phyloP scores from a whole-genome alignment of 2,797 vertebrate species.

The Artibeus jamaicensis region DNA sequence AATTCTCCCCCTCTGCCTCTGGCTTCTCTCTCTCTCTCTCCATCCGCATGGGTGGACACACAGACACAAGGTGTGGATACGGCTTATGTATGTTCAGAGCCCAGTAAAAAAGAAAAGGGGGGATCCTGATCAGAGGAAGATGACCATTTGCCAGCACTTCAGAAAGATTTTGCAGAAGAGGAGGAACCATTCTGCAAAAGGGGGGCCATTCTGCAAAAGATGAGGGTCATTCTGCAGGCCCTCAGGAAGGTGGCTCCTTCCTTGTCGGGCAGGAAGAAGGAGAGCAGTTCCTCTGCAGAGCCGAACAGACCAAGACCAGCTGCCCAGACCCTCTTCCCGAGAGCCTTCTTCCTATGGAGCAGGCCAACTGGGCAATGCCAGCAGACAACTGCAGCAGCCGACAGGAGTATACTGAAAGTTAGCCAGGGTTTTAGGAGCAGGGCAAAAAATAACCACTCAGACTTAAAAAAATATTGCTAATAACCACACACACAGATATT shows the following conservation, averaged over 20 bases:
- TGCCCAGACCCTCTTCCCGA: background rate
- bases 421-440: background rate
- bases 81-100: background rate
- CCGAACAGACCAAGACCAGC: background rate
- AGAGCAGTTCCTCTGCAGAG: background rate
- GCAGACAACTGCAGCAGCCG: background rate
- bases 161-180: background rate
- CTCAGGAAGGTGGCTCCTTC: background rate
- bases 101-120: background rate
- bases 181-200: no score
- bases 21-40: background rate
- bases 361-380: background rate
- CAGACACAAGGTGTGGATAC: background rate
- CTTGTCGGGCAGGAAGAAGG: background rate
- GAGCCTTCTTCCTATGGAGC: background rate
- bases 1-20: background rate
- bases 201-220: background rate
- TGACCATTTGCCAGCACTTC: background rate
- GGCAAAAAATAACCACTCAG: background rate
- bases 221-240: background rate
- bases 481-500: background rate
- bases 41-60: background rate
- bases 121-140: background rate
- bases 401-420: background rate
- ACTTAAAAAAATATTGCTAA: background rate